Percentiles rank a stretch among this genome's conserved stretches.
phyloP scores from a whole-genome alignment of 2,888 invertebrate species.

The Resseliella maxima region DNA sequence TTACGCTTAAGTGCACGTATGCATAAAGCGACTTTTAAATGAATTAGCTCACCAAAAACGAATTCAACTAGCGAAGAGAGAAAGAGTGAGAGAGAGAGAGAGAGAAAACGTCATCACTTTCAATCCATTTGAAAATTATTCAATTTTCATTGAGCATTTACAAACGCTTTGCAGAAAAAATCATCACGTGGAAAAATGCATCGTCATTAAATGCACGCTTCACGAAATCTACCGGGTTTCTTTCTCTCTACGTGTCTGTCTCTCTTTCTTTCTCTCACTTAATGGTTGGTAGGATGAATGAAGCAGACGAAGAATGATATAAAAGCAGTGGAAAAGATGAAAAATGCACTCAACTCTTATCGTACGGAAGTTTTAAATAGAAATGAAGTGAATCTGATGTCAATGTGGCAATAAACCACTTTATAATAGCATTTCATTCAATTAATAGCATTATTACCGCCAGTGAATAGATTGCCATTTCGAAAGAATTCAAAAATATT shows the following conservation, averaged over 20 bases:
- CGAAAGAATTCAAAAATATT: background rate
- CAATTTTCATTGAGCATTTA: slow-evolving; percentile 46
- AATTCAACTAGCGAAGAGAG: background rate
- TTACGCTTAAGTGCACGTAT: slow-evolving; percentile 46
- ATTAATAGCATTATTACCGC: slow-evolving; percentile 43
- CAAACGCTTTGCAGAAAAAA: slow-evolving; percentile 41
- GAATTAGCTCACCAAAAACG: slow-evolving; percentile 42
- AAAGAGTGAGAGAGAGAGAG: too few species aligned
- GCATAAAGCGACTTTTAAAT: slow-evolving; percentile 55
- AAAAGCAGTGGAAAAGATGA: background rate
- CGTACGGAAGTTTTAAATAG: background rate
- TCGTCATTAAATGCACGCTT: slow-evolving; percentile 40
- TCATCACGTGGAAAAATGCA: slow-evolving; percentile 34
- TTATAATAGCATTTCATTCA: slow-evolving; percentile 53
- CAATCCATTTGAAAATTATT: slow-evolving; percentile 52
- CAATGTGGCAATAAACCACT: slow-evolving; percentile 54
- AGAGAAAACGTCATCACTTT: background rate
- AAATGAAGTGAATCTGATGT: slow-evolving; percentile 1
- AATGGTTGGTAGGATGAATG: background rate
- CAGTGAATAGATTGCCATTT: background rate
- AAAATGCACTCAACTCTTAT: background rate
- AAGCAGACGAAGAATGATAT: background rate
- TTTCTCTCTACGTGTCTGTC: background rate
- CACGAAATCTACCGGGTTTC: background rate
- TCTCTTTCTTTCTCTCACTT: background rate